Conservation (phyloP, 1,140 invertebrate species). For the Oedothorax gibbosus region DNA sequence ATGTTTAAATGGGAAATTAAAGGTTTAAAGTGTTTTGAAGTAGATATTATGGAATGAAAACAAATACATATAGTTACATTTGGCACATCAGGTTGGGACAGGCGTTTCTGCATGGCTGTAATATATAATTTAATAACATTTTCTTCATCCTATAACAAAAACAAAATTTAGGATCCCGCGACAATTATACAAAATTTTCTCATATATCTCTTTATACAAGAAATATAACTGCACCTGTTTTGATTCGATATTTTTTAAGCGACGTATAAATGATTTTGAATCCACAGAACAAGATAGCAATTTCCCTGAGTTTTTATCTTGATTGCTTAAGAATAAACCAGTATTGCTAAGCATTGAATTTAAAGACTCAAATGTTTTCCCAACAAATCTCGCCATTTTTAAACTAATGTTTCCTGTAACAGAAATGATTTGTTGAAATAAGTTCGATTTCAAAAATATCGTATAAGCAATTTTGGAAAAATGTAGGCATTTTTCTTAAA, state of each 20-base stretch:
- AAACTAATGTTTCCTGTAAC: too few species aligned
- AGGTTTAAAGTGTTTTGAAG: too few species aligned
- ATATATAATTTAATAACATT: slow-evolving; percentile 25
- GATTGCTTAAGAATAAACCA: slow-evolving; percentile 32
- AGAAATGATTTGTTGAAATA: too few species aligned
- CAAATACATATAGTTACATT: slow-evolving; percentile 21
- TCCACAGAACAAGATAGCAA: slow-evolving; percentile 18
- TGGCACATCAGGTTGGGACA: slow-evolving; percentile 35
- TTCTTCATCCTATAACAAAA: slow-evolving; percentile 36
- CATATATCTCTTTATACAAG: background rate
- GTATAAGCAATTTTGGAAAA: too few species aligned
- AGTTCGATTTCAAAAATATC: too few species aligned
- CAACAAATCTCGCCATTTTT: slow-evolving; percentile 48
- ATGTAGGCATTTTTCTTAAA: too few species aligned
- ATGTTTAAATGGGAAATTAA: too few species aligned
- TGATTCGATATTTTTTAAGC: slow-evolving; percentile 30
- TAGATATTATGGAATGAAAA: too few species aligned
- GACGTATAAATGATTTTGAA: slow-evolving; percentile 21
- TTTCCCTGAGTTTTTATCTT: slow-evolving; percentile 37
- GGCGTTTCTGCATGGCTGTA: slow-evolving; percentile 21
- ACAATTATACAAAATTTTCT: background rate
- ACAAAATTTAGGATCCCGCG: background rate
- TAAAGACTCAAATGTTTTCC: slow-evolving; percentile 43
- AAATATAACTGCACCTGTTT: slow-evolving; percentile 15
- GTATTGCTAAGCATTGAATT: slow-evolving; percentile 48